Evolutionary conservation across 2,888 invertebrate species (phyloP).

Genomic region (Xanthia togata): DNA sequence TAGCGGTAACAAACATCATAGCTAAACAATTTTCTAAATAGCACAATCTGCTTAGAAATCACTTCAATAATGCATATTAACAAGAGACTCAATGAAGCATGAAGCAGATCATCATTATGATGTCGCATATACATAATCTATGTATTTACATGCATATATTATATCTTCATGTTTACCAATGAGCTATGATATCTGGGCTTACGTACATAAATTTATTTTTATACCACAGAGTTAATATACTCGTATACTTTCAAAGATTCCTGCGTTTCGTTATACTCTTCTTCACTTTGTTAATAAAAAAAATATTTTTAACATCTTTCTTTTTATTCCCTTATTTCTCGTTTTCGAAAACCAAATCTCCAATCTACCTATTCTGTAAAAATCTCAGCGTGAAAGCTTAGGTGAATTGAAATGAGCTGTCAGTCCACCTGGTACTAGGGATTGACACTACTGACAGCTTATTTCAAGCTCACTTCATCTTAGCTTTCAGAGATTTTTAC

Average conservation of each 20-base stretch:
- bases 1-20: not conserved
- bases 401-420: too few species aligned
- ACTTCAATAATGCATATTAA: slow-evolving; percentile 9
- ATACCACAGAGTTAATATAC: not conserved
- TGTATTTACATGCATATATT: not conserved
- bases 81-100: slow-evolving; percentile 5
- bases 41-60: slow-evolving; percentile 26
- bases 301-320: too few species aligned
- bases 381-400: too few species aligned
- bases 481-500: too few species aligned
- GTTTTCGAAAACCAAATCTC: too few species aligned
- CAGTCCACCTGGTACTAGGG: too few species aligned
- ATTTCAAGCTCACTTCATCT: too few species aligned
- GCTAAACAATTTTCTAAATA: slow-evolving; percentile 19
- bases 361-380: too few species aligned
- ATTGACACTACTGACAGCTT: too few species aligned
- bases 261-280: too few species aligned
- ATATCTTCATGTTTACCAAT: slow-evolving; percentile 37
- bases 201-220: not conserved
- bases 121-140: slow-evolving; percentile 38
- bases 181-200: slow-evolving; percentile 11
- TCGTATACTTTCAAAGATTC: slow-evolving; percentile 6
- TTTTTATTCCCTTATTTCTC: too few species aligned
- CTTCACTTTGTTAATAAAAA: too few species aligned
- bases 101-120: slow-evolving; percentile 23